These are phyloP conservation scores for Bimastos eiseni DNA, from an alignment of 2,888 invertebrate species.

Conservation along the genomic window DNA sequence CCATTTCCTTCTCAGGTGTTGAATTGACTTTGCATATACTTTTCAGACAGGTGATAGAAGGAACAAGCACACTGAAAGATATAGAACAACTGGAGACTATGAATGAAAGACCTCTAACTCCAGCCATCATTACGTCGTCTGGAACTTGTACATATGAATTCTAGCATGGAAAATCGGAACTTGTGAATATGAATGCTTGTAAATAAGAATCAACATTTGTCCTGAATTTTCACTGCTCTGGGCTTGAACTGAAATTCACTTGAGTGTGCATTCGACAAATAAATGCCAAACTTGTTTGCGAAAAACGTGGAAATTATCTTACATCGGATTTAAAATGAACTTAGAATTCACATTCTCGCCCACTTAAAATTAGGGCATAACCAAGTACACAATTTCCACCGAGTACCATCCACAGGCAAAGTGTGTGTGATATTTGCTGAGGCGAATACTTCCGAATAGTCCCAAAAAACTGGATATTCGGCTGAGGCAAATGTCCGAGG, in stretches of 20 bases:
- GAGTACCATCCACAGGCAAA: no score
- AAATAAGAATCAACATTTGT: neutral
- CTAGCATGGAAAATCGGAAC: constrained; percentile 45
- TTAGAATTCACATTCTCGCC: neutral
- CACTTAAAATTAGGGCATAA: no score
- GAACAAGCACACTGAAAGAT: constrained; percentile 68
- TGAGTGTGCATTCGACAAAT: neutral
- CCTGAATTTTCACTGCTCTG: neutral
- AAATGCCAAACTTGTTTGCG: neutral
- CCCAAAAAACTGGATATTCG: no score
- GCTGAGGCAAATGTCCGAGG: no score
- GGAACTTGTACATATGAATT: constrained; percentile 51
- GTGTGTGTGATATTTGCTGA: no score
- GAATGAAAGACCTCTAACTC: constrained; percentile 69
- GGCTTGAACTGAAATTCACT: neutral
- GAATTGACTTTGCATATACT: neutral
- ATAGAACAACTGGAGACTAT: constrained; percentile 70
- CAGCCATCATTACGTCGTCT: constrained; percentile 55
- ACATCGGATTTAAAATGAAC: neutral
- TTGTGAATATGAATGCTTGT: constrained; percentile 46
- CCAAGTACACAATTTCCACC: no score
- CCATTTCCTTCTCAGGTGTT: constrained; percentile 18
- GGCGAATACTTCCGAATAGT: no score
- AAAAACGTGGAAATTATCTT: neutral
- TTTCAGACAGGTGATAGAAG: constrained; percentile 71